Base-by-base conservation (phyloP, 2,797 vertebrate genomes). In the Chaunax sp. region DNA sequence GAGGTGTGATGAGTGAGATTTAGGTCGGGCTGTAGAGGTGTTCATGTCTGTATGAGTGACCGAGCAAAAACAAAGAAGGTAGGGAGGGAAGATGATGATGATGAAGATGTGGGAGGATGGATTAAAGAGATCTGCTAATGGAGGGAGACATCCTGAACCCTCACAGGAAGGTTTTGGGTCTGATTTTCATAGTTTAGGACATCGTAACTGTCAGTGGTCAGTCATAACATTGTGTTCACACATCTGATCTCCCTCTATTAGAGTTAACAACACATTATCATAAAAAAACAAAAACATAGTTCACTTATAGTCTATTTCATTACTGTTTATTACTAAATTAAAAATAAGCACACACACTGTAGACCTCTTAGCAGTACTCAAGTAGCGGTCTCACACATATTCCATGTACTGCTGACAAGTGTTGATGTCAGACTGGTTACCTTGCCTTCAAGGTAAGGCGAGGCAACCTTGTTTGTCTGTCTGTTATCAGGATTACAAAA, bases 1-100 rank as follows among this genome's bases (percentile, higher is more conserved):
- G 67, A 83, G 72, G 43, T 75, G 64, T n/a, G 53, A 74, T 81
- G 64, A 82, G 65, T 20, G 38, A 63, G 77, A 74, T 69, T 77
- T 79, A 61, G 66, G 73, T 51, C 69, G 60, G 65, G 12, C 66
- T 61, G 50, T 66, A 20, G 51, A 69, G 58, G 58, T 50, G 45
- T 28, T 23, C 26, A 16, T 38, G 52, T 50, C 26, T 41, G 13
- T 54, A 13, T 51, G 30, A 71, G 57, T 72, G 59, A 64, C 1
- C 28, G 40, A 49, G 45, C 7, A 44, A 40, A 47, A 26, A 22
- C 2, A 55, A 19, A 14, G 3, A 44, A 43, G 4, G 20, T 35
- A 71, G 13, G 33, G 18, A 57, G 7, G 33, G n/a, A 68, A 26
- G 30, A 61, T 56, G 38, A 46, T n/a, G 40, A 57, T 51, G 30